Conservation (phyloP, 2,888 invertebrate species). For the Masnerella sp. region DNA sequence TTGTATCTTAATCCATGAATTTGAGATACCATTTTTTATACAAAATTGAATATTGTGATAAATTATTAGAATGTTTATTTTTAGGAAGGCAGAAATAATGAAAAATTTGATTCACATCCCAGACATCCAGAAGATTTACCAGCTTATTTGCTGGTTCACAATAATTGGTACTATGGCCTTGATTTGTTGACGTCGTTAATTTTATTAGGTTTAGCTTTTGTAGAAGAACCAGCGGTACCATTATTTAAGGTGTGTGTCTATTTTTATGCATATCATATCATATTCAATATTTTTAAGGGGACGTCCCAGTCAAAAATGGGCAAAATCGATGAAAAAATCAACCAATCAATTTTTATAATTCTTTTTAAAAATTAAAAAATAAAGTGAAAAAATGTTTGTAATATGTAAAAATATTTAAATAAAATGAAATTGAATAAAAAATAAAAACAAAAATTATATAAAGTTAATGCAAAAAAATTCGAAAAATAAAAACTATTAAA, state of each 20-base stretch:
- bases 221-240: slow-evolving; percentile 89
- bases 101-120: slow-evolving; percentile 93
- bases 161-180: slow-evolving; percentile 90
- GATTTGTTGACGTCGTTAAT: slow-evolving; percentile 88
- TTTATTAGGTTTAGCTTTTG: slow-evolving; percentile 86
- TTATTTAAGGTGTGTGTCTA: slow-evolving; percentile 80
- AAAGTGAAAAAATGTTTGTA: too few relatives aligned
- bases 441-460: too few relatives aligned
- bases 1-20: too few relatives aligned
- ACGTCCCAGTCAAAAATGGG: too few relatives aligned
- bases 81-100: slow-evolving; percentile 94
- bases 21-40: too few relatives aligned
- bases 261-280: not conserved
- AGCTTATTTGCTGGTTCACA: slow-evolving; percentile 91
- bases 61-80: slow-evolving; percentile 57
- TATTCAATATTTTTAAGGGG: not conserved
- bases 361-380: too few relatives aligned
- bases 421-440: too few relatives aligned
- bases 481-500: too few relatives aligned
- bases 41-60: slow-evolving; percentile 38
- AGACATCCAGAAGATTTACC: slow-evolving; percentile 89
- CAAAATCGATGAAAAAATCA: too few relatives aligned
- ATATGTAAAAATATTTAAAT: too few relatives aligned
- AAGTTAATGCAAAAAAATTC: too few relatives aligned
- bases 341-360: too few relatives aligned